phyloP scores from a whole-genome alignment of 1,140 invertebrate species.

The Heliothis virescens region DNA sequence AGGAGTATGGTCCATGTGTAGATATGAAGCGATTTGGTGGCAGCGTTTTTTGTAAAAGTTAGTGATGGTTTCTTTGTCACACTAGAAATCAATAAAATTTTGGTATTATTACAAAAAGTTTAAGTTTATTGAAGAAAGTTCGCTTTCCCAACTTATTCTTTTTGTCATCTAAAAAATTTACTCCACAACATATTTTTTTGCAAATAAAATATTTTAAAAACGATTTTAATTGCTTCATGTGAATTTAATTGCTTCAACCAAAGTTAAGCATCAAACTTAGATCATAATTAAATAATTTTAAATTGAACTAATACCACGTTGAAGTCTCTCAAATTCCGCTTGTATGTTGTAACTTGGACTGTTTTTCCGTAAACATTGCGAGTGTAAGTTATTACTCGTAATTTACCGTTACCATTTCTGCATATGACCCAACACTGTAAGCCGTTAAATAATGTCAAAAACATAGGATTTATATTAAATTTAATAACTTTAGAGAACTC shows the following conservation, averaged over 20 bases:
- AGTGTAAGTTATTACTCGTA: constrained; percentile 36
- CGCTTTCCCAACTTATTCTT: too few relatives aligned
- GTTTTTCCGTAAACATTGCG: constrained; percentile 16
- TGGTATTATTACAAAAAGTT: too few relatives aligned
- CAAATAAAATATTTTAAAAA: too few relatives aligned
- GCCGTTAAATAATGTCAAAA: constrained; percentile 40
- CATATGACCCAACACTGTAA: constrained; percentile 31
- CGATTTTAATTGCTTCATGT: too few relatives aligned
- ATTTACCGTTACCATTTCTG: constrained; percentile 34
- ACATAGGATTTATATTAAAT: constrained; percentile 35
- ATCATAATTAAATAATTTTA: too few relatives aligned
- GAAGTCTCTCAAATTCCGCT: neutral
- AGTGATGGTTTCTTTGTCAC: neutral
- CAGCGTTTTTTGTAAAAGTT: neutral
- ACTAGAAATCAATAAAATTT: too few relatives aligned
- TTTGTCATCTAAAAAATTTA: too few relatives aligned
- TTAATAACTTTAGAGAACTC: constrained; percentile 31
- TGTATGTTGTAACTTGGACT: neutral
- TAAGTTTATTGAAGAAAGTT: too few relatives aligned
- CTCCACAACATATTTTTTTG: too few relatives aligned
- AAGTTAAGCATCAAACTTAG: too few relatives aligned
- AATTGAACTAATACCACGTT: too few relatives aligned
- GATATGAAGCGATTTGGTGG: neutral
- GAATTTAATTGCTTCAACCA: too few relatives aligned
- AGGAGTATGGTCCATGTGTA: constrained; percentile 2